These are phyloP conservation scores for Trididemnum miniatum DNA, from an alignment of 23 tunicate genomes.

Conservation along the genomic window DNA sequence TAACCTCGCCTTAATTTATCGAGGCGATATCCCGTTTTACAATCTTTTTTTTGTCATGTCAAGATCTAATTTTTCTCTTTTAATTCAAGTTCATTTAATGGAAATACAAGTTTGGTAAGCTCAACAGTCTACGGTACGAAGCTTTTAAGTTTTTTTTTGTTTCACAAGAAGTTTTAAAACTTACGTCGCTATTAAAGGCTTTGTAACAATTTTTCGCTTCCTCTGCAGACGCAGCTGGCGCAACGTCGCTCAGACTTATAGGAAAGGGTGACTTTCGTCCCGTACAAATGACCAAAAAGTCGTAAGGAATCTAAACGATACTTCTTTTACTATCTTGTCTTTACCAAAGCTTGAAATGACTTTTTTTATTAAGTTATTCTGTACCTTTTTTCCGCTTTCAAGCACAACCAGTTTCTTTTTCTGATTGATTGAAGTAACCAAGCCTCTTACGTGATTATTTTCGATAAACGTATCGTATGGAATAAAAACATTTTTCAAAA, in stretches of 20 bases:
- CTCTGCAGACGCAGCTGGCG: background rate
- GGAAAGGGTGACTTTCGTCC: constrained; percentile 60
- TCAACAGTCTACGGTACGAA: no score
- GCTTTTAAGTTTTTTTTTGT: no score
- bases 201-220: constrained; percentile 45
- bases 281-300: constrained; percentile 48
- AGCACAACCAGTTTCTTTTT: constrained; percentile 1
- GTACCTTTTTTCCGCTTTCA: background rate
- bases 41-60: no score
- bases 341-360: no score
- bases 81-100: no score
- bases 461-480: constrained; percentile 5
- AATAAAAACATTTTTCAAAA: constrained; percentile 13
- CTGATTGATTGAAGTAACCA: constrained; percentile 11
- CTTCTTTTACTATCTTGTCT: no score
- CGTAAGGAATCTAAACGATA: constrained; percentile 26
- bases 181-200: constrained; percentile 39
- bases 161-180: no score
- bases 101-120: no score
- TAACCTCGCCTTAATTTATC: no score
- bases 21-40: no score
- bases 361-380: no score
- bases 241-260: background rate
- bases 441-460: background rate
- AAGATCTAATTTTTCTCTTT: no score